Base-by-base conservation (phyloP, 1,140 invertebrate genomes). In the Armadillidium nasatum region DNA sequence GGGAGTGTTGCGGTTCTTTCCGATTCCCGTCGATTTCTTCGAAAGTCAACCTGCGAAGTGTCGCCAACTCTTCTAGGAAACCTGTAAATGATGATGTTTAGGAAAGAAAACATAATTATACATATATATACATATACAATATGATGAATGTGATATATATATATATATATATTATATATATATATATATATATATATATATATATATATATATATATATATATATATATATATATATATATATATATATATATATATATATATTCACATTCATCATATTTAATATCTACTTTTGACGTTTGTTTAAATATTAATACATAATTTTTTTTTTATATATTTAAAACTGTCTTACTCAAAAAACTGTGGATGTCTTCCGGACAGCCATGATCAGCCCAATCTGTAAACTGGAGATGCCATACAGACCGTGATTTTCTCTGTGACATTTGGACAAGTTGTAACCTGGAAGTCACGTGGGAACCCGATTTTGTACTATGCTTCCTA, bases 1-100 rank as follows among this genome's bases (percentile, higher is more conserved):
- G 67, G 91, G 91, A 10, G 89, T 88, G 84, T 90, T 90, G 45
- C 87, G 88, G 83, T 91, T 91, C 60, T 90, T 89, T 11, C 89
- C 88, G 0, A 87, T 90, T n/a, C 44, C 85, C 84, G 66, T 81
- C 83, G 21, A 84, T 83, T 9, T 92, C 90, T 50, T 86, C 86
- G 54, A 89, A 87, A 69, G 90, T 89, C 75, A 93, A 89, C 82
- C 92, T 86, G 44, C 92, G 87, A 3, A 95, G 91, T 0, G 91
- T 92, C 82, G 91, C 93, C 79, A 95, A 85, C 84, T 95, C 93
- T 84, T 94, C 92, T 44, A 95, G 86, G 84, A 94, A 95, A 67
- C 90, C 92, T 81, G 73, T n/a, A 11, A 33, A 6, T 33, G 33
- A 33, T 6, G 33, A 33, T 33, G n/a, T n/a, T n/a, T n/a, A n/a